Conservation (phyloP, 2,113 vertebrate species). For the Callocephalon fimbriatum region DNA sequence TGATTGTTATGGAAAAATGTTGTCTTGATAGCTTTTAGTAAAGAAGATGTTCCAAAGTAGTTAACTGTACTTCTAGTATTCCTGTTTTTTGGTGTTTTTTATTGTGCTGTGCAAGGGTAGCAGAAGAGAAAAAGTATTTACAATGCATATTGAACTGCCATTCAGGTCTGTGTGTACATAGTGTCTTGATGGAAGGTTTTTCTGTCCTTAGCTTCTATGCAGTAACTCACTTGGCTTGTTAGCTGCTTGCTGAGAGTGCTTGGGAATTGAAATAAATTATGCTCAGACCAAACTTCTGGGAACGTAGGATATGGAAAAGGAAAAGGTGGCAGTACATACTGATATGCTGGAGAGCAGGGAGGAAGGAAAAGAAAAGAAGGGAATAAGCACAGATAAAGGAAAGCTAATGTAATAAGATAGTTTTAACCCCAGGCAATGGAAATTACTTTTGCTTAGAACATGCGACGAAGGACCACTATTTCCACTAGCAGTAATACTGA, state of each 20-base stretch:
- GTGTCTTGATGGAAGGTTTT: not conserved
- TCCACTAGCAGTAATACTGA: not conserved
- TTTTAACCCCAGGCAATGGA: not conserved
- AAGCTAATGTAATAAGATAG: not conserved
- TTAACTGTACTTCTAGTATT: not conserved
- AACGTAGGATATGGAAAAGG: not conserved
- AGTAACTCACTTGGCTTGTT: not conserved
- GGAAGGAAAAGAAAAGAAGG: not conserved
- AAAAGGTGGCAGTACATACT: not conserved
- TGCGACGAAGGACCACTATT: not conserved
- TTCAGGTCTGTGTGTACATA: not conserved
- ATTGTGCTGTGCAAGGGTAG: not conserved
- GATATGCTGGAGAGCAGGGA: not conserved
- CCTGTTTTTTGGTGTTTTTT: not conserved
- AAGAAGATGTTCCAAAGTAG: not conserved
- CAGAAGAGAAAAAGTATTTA: not conserved
- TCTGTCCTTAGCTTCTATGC: not conserved
- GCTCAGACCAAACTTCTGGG: not conserved
- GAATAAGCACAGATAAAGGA: not conserved
- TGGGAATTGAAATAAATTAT: not conserved
- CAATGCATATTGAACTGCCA: not conserved
- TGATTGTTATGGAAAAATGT: not conserved
- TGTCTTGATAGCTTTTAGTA: not conserved
- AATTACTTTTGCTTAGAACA: not conserved
- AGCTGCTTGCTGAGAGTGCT: not conserved